Evolutionary conservation across 1,140 invertebrate genomes (phyloP).

Genomic region (Bathynomus jamesi): DNA sequence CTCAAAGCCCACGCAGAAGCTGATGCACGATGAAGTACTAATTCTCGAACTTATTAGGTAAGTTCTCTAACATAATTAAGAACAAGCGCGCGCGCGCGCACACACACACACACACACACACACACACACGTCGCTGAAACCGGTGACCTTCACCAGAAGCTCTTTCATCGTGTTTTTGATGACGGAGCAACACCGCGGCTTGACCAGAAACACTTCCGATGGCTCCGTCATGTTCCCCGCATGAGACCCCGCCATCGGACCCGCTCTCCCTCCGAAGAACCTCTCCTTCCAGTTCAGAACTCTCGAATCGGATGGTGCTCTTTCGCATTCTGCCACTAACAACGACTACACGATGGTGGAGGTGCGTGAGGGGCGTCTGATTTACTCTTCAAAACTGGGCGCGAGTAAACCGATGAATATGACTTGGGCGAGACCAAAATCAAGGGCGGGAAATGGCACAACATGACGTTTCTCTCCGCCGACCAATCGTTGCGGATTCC

Average conservation of each 20-base stretch:
- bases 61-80: no score
- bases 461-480: constrained; percentile 60
- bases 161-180: constrained; percentile 70
- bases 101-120: no score
- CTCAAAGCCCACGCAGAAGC: no score
- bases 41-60: no score
- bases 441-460: constrained; percentile 78
- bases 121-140: constrained; percentile 65
- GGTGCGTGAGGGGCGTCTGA: constrained; percentile 44
- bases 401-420: constrained; percentile 63
- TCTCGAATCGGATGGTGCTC: constrained; percentile 60
- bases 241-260: constrained; percentile 21
- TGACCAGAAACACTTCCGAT: constrained; percentile 61
- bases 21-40: no score
- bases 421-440: constrained; percentile 51
- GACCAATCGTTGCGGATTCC: constrained; percentile 56
- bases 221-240: constrained; percentile 46
- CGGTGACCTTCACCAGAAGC: constrained; percentile 66
- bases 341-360: constrained; percentile 78
- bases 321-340: constrained; percentile 74
- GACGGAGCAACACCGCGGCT: constrained; percentile 71
- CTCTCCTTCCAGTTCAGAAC: constrained; percentile 74
- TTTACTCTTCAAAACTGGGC: constrained; percentile 56
- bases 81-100: no score
- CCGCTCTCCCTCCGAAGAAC: constrained; percentile 53